phyloP scores from a whole-genome alignment of 2,888 invertebrate species.

The Leucophenga maculata region DNA sequence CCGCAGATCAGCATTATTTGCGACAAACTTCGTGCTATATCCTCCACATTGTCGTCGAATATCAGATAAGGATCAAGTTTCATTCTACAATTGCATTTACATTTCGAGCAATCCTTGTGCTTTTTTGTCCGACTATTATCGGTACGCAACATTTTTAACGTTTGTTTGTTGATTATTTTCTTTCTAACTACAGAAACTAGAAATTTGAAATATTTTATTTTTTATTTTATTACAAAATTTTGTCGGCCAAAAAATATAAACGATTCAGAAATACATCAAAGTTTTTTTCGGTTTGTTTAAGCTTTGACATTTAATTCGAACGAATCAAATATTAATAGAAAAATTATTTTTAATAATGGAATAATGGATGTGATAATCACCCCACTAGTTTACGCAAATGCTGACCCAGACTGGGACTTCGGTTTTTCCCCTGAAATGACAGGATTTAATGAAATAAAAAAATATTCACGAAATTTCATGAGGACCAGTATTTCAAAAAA shows the following conservation, averaged over 20 bases:
- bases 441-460: no score
- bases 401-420: no score
- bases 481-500: no score
- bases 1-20: conserved; percentile 59
- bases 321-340: no score
- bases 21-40: conserved; percentile 49
- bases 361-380: no score
- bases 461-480: no score
- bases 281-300: no score
- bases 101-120: conserved; percentile 15
- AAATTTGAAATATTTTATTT: not conserved
- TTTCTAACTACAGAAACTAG: conserved; percentile 18
- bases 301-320: no score
- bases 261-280: no score
- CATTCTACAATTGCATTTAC: conserved; percentile 49
- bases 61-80: conserved; percentile 53
- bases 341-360: no score
- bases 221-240: not conserved
- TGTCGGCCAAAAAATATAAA: not conserved
- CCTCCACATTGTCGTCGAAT: conserved; percentile 56
- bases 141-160: conserved; percentile 27
- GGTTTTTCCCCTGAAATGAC: no score
- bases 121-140: not conserved
- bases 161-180: conserved; percentile 34
- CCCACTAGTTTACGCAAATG: no score